phyloP scores from a whole-genome alignment of 2,113 vertebrate genomes.

The Leptobrachium ailaonicum region DNA sequence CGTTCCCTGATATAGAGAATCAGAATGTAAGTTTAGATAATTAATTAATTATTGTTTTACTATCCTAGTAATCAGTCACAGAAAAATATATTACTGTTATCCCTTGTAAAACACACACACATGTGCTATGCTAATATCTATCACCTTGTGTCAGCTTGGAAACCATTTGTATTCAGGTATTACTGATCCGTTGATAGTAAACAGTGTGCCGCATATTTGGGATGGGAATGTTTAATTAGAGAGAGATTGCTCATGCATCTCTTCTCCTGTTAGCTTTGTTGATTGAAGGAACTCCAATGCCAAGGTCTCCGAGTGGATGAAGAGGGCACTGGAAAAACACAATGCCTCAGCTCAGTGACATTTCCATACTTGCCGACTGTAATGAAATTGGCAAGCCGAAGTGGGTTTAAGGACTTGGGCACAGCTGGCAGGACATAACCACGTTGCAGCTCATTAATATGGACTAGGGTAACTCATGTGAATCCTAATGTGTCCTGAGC shows the following conservation, averaged over 20 bases:
- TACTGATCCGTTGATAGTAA: too few species aligned
- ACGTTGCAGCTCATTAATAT: constrained; percentile 32
- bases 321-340: constrained; percentile 38
- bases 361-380: constrained; percentile 31
- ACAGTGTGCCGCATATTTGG: neutral
- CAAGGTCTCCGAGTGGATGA: constrained; percentile 35
- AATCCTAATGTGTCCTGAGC: constrained; percentile 25
- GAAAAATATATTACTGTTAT: too few species aligned
- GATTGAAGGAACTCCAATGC: constrained; percentile 6
- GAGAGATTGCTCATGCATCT: neutral
- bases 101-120: too few species aligned
- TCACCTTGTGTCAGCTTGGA: too few species aligned
- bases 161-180: too few species aligned
- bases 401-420: constrained; percentile 21
- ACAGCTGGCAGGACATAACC: constrained; percentile 43
- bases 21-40: too few species aligned
- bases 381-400: constrained; percentile 46
- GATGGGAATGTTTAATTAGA: neutral
- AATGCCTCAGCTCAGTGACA: constrained; percentile 42
- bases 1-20: too few species aligned
- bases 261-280: constrained; percentile 19
- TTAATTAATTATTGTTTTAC: too few species aligned
- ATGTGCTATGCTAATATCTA: too few species aligned
- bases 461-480: constrained; percentile 27
- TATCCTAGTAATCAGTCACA: too few species aligned